These are phyloP conservation scores for Zosterops hypoxanthus DNA, from an alignment of 2,113 vertebrate species.

Conservation along the genomic window DNA sequence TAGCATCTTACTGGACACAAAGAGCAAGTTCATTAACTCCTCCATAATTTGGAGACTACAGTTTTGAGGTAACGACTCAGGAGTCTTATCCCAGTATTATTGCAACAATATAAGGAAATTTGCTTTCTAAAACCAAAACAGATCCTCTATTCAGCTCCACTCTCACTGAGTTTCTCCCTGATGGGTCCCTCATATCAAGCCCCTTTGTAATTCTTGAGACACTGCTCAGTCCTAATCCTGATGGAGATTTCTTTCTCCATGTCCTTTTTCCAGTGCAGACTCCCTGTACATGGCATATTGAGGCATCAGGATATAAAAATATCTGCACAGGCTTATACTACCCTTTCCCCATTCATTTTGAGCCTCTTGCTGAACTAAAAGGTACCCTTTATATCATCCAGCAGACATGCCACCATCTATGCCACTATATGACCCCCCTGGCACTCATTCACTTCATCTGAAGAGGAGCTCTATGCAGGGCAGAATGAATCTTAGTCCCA, in stretches of 20 bases:
- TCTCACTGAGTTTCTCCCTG: background rate
- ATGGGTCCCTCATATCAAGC: background rate
- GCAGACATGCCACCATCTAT: background rate
- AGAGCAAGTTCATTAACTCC: background rate
- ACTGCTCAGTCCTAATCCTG: background rate
- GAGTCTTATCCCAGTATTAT: background rate
- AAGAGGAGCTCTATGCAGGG: background rate
- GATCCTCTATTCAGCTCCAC: background rate
- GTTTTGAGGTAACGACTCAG: background rate
- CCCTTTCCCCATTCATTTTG: background rate
- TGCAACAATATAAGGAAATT: background rate
- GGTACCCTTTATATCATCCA: background rate
- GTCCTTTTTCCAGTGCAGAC: background rate
- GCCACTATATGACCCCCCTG: background rate
- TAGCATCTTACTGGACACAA: background rate
- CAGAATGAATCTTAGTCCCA: constrained; percentile 18
- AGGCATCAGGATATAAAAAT: background rate
- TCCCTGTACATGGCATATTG: background rate
- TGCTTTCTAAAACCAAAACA: background rate
- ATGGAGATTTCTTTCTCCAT: background rate
- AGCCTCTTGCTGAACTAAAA: background rate
- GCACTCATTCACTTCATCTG: constrained; percentile 6
- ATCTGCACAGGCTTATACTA: background rate
- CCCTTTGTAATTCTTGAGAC: background rate
- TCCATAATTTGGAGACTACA: background rate